These are phyloP conservation scores for Luperina nickerlii DNA, from an alignment of 2,888 invertebrate genomes.

Conservation along the genomic window DNA sequence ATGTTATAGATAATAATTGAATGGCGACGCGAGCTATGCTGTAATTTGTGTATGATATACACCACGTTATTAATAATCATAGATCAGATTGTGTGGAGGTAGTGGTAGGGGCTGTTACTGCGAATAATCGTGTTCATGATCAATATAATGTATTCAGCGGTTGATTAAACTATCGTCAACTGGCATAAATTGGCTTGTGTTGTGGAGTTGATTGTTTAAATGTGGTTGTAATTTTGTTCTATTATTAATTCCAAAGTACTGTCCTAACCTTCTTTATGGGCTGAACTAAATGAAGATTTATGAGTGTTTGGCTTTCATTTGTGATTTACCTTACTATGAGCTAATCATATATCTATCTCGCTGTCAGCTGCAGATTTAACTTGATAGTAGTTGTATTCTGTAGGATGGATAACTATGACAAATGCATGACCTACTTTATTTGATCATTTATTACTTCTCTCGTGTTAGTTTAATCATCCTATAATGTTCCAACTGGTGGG, in stretches of 20 bases:
- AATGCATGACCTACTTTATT: not conserved
- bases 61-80: slow-evolving; percentile 48
- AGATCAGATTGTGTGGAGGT: slow-evolving; percentile 27
- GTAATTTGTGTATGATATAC: slow-evolving; percentile 41
- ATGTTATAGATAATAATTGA: slow-evolving; percentile 57
- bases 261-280: slow-evolving; percentile 22
- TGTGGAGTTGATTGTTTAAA: slow-evolving; percentile 36
- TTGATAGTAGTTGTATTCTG: not conserved
- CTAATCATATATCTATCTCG: slow-evolving; percentile 10
- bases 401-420: not conserved
- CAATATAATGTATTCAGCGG: slow-evolving; percentile 54
- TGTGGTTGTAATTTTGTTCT: slow-evolving; percentile 21
- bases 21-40: slow-evolving; percentile 38
- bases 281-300: slow-evolving; percentile 35
- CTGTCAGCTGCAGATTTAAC: slow-evolving; percentile 12
- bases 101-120: slow-evolving; percentile 25
- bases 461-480: not conserved
- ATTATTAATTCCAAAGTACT: slow-evolving; percentile 24
- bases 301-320: slow-evolving; percentile 29
- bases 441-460: not conserved
- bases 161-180: slow-evolving; percentile 51
- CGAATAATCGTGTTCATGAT: slow-evolving; percentile 49
- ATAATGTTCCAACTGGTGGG: too few species aligned
- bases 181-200: slow-evolving; percentile 39
- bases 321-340: not conserved